phyloP scores from a whole-genome alignment of 2,888 invertebrate genomes.

The Eubasilissa splendida region DNA sequence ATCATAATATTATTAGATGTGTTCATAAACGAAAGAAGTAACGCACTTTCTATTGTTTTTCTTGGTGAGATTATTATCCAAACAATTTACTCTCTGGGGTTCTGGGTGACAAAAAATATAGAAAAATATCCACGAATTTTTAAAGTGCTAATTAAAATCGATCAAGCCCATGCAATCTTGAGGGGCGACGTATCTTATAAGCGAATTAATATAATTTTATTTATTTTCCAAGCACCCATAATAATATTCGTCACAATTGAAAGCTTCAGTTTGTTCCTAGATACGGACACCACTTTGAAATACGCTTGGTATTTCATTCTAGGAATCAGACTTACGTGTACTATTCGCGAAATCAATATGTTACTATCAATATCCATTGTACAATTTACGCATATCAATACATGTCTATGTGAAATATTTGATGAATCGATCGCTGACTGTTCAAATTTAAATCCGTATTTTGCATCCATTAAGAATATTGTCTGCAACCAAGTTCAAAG shows the following conservation, averaged over 20 bases:
- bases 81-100: neutral
- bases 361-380: neutral
- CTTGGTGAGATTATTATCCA: too few species aligned
- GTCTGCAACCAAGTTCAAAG: neutral
- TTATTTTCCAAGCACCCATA: too few species aligned
- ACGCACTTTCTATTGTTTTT: too few species aligned
- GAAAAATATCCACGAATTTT: neutral
- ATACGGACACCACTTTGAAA: too few species aligned
- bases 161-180: neutral
- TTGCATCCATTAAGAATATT: neutral
- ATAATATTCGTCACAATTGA: too few species aligned
- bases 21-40: neutral
- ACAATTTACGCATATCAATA: neutral
- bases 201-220: too few species aligned
- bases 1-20: neutral
- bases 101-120: neutral
- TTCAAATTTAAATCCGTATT: neutral
- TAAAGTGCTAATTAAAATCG: conserved; percentile 1
- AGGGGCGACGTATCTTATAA: neutral
- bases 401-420: neutral
- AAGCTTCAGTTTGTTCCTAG: too few species aligned
- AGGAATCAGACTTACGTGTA: too few species aligned
- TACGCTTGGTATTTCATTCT: too few species aligned
- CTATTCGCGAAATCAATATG: neutral
- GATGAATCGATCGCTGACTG: neutral